Conservation (phyloP, 1,140 invertebrate genomes). For the Drosophila santomea region DNA sequence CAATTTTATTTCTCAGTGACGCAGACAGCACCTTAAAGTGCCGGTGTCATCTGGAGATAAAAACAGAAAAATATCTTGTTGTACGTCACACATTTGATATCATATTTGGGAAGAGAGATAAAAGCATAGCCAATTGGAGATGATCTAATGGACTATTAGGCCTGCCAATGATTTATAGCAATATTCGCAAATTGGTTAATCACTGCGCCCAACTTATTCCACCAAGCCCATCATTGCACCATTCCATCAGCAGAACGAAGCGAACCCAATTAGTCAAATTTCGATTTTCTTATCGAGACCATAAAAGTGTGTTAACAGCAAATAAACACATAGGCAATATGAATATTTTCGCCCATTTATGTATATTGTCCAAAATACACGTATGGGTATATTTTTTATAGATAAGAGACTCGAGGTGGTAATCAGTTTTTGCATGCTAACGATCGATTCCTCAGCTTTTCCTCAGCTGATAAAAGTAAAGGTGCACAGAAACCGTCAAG, state of each 20-base stretch:
- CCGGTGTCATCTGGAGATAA: slow-evolving; percentile 41
- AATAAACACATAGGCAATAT: slow-evolving; percentile 31
- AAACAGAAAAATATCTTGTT: slow-evolving; percentile 7
- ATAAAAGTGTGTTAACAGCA: slow-evolving; percentile 52
- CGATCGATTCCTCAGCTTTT: slow-evolving; percentile 25
- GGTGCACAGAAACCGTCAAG: slow-evolving; percentile 6
- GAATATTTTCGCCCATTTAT: slow-evolving; percentile 9
- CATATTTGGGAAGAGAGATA: slow-evolving; percentile 15
- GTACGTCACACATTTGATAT: slow-evolving; percentile 28
- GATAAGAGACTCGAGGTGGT: slow-evolving; percentile 30
- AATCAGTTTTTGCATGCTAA: slow-evolving; percentile 6
- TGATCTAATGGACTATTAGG: slow-evolving; percentile 11
- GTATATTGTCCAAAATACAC: slow-evolving; percentile 4
- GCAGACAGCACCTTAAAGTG: slow-evolving; percentile 17
- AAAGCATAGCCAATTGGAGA: slow-evolving; percentile 14
- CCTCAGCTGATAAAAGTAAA: slow-evolving; percentile 17
- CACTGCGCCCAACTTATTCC: slow-evolving; percentile 5
- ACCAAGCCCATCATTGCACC: background rate
- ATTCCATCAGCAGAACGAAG: slow-evolving; percentile 12
- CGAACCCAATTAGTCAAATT: slow-evolving; percentile 37
- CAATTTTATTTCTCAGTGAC: slow-evolving; percentile 44
- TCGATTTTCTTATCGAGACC: slow-evolving; percentile 31
- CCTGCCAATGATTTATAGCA: slow-evolving; percentile 37
- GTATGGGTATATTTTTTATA: slow-evolving; percentile 13
- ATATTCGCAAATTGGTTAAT: slow-evolving; percentile 41